A percentile compares a stretch with the other conserved stretches of the same genome.
Conservation (phyloP, 2,888 invertebrate species). For the Drosophila tanythrix region DNA sequence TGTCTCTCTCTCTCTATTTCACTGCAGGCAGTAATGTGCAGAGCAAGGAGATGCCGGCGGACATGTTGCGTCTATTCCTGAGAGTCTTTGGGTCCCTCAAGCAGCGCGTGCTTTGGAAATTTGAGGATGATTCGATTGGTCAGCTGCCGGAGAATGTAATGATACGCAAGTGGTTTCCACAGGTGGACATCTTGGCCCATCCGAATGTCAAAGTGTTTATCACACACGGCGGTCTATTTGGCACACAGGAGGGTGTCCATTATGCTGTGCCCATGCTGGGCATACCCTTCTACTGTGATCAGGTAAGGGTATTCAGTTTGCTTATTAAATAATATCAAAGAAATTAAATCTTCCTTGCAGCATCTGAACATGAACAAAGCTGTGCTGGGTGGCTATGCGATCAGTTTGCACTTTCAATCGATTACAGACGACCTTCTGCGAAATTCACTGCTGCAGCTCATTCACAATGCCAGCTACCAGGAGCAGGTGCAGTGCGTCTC, state of each 20-base stretch:
- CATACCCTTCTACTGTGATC: conserved; percentile 85
- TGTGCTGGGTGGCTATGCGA: conserved; percentile 82
- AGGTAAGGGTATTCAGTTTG: conserved; percentile 55
- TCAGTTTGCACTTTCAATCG: conserved; percentile 80
- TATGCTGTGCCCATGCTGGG: conserved; percentile 85
- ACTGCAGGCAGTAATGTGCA: conserved; percentile 84
- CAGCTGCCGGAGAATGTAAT: conserved; percentile 85
- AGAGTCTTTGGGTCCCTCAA: conserved; percentile 84
- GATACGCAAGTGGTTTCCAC: conserved; percentile 86
- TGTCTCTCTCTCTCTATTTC: background rate
- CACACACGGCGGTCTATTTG: conserved; percentile 85
- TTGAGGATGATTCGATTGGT: conserved; percentile 84
- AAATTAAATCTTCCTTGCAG: conserved; percentile 47
- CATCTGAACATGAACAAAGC: conserved; percentile 83
- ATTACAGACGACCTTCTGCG: conserved; percentile 77
- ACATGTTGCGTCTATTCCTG: conserved; percentile 83
- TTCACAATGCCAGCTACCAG: conserved; percentile 82
- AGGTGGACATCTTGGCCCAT: conserved; percentile 86
- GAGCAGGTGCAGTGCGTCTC: conserved; percentile 82
- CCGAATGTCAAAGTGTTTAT: conserved; percentile 85
- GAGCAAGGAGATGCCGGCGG: conserved; percentile 84
- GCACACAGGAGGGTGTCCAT: conserved; percentile 85
- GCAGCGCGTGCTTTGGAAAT: conserved; percentile 86
- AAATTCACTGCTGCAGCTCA: conserved; percentile 81
- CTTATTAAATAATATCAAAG: background rate